Base-by-base conservation (phyloP, 2,113 vertebrate genomes). In the Litocranius walleri region DNA sequence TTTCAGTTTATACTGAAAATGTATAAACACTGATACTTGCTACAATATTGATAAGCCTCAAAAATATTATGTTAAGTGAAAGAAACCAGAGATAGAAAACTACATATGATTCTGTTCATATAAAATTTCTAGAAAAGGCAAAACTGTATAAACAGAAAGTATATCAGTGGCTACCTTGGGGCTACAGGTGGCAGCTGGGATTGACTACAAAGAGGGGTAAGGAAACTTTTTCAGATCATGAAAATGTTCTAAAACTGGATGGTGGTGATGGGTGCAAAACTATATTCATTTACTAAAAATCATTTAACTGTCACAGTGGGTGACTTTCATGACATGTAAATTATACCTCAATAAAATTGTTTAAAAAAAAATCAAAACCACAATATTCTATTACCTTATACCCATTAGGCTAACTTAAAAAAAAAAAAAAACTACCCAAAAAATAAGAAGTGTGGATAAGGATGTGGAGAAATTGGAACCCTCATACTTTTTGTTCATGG, bases 261-360 rank as follows among this genome's bases (percentile, higher is more conserved):
- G 85, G 74, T 19, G 80, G 56, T 29, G 23, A 36, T 43, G 27
- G 25, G 19, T 87, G 48, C 40, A 94, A 96, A 97, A 90, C 17
- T 40, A 43, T 71, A 33, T 43, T 82, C 81, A 94, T 61, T 90
- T 92, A 94, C 62, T 43, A 80, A 71, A 95, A 96, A 40, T 97
- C 36, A 93, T 43, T 94, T 85, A 91, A 81, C 52, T 80, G 88
- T 81, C 88, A 87, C 48, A 92, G 40, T 64, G 71, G 19, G 48
- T 90, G 30, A 67, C 40, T 90, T 86, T 87, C 27, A 92, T 23
- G n/a, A 52, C 6, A 85, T 11, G 33, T 54, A 90, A 96, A 83
- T 57, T 52, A 45, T 23, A 80, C 12, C 25, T 83, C 85, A 92
- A 93, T 36, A 67, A 80, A 94, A 92, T 30, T 90, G 36, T 50